Evolutionary conservation across 2,888 invertebrate genomes (phyloP).

Genomic region (Drosophila atripex): DNA sequence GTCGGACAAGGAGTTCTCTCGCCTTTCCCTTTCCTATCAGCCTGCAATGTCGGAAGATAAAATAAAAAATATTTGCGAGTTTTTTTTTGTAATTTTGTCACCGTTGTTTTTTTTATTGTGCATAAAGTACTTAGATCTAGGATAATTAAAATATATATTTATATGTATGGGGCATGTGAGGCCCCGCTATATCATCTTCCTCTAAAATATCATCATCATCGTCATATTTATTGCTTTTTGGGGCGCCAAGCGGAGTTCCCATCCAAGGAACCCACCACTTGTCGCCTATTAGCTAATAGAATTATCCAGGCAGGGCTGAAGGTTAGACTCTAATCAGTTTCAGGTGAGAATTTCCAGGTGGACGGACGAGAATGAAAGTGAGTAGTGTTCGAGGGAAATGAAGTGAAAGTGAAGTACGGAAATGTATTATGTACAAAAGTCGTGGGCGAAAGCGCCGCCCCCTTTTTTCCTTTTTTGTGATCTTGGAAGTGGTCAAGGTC

Average conservation of each 20-base stretch:
- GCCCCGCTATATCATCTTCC: conserved; percentile 62
- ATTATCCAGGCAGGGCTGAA: conserved; percentile 46
- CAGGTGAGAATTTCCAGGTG: conserved; percentile 34
- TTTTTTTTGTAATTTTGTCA: conserved; percentile 83
- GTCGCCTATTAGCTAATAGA: conserved; percentile 70
- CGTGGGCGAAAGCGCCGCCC: conserved; percentile 57
- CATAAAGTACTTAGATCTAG: conserved; percentile 82
- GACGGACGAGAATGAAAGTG: conserved; percentile 3
- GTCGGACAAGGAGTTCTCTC: background rate
- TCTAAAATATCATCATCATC: conserved; percentile 51
- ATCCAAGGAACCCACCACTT: conserved; percentile 60
- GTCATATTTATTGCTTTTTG: conserved; percentile 49
- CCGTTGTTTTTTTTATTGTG: conserved; percentile 83
- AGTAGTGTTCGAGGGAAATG: conserved; percentile 8
- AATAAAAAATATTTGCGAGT: background rate
- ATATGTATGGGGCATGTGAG: conserved; percentile 67
- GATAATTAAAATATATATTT: conserved; percentile 78
- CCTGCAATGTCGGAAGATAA: background rate
- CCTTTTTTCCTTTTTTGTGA: conserved; percentile 1
- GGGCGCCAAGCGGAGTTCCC: conserved; percentile 65
- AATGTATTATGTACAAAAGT: conserved; percentile 75
- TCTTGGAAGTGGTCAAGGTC: conserved; percentile 1
- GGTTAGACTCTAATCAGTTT: conserved; percentile 39
- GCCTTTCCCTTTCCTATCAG: no score
- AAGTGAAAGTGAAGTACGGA: conserved; percentile 34